phyloP scores from a whole-genome alignment of 2,888 invertebrate genomes.

The Acanthococcus lagerstroemiae region DNA sequence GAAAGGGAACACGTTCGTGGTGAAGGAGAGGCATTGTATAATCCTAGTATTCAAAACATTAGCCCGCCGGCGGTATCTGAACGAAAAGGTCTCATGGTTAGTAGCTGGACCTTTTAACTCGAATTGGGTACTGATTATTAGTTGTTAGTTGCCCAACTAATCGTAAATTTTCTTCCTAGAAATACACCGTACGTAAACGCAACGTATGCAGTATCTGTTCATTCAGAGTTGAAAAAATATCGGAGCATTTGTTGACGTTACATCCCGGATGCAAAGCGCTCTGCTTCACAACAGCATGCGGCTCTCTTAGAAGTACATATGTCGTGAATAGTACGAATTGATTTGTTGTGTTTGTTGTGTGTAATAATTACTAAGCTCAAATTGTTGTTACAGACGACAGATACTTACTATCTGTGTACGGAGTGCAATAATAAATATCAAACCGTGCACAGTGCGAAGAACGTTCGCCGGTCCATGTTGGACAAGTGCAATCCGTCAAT shows the following conservation, averaged over 20 bases:
- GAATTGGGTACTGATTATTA: not conserved
- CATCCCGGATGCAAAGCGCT: conserved; percentile 23
- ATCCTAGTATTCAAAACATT: conserved; percentile 14
- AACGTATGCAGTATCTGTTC: conserved; percentile 16
- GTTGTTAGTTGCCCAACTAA: not conserved
- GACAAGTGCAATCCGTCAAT: not conserved
- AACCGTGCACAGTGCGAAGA: not conserved
- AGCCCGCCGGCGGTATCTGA: not conserved
- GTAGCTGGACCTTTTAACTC: not conserved
- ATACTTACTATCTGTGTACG: conserved; percentile 17
- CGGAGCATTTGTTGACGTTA: conserved; percentile 3
- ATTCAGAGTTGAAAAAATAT: conserved; percentile 19
- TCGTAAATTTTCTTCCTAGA: too few relatives aligned
- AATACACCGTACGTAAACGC: conserved; percentile 18
- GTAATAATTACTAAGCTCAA: not conserved
- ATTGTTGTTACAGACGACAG: conserved; percentile 9
- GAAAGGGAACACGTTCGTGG: conserved; percentile 44
- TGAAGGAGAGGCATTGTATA: conserved; percentile 43
- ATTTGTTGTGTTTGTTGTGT: not conserved
- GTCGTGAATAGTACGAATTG: not conserved
- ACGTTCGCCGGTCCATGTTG: not conserved
- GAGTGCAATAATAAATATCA: conserved; percentile 19
- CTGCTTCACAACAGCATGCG: conserved; percentile 22
- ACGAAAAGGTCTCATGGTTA: conserved; percentile 22
- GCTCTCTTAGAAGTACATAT: conserved; percentile 5